Base-by-base conservation (phyloP, 2,888 invertebrate genomes). In the Cybosia mesomella region DNA sequence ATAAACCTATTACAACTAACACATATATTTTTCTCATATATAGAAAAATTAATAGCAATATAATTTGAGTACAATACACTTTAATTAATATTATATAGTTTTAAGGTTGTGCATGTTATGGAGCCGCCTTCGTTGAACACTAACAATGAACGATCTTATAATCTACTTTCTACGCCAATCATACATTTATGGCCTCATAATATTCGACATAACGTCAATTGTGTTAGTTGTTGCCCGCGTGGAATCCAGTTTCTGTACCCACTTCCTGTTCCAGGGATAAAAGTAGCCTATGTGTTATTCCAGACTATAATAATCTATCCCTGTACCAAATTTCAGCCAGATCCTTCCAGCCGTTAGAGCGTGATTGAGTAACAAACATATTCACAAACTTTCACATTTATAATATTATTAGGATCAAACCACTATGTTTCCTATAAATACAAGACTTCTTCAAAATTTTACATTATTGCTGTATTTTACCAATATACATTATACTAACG, bases 1-100 rank as follows among this genome's bases (percentile, higher is more conserved):
- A 71, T 21, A 54, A 64, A 67, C 54, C 32, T 64, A 58, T 57
- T 39, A 28, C 36, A n/a, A 36, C 18, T 24, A 10, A 22, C 10
- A 57, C 9, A 54, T 11, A 55, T 21, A 1, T 11, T 18, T 15
- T 21, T n/a, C 18, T 43, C 18, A 55, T 18, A 53, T 55, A 64
- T 32, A 39, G 32, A 39, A 57, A 43, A 39, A 58, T 24, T 0
- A 15, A 58, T 58, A 5, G 18, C 57, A 55, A 57, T 64, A 9
- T 22, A 32, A 21, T 13, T 62, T 21, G n/a, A 21, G n/a, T 58
- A 49, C n/a, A n/a, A 9, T 49, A n/a, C n/a, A 49, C 8, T 49
- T 49, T 3, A 49, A 8, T 49, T n/a, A 2, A 43, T 18, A 43
- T 43, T 43, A 1, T 15, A 15, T 3, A 15, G 13, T 15, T 39